These are phyloP conservation scores for Isichthys henryi DNA, from an alignment of 2,113 vertebrate species.

Conservation along the genomic window DNA sequence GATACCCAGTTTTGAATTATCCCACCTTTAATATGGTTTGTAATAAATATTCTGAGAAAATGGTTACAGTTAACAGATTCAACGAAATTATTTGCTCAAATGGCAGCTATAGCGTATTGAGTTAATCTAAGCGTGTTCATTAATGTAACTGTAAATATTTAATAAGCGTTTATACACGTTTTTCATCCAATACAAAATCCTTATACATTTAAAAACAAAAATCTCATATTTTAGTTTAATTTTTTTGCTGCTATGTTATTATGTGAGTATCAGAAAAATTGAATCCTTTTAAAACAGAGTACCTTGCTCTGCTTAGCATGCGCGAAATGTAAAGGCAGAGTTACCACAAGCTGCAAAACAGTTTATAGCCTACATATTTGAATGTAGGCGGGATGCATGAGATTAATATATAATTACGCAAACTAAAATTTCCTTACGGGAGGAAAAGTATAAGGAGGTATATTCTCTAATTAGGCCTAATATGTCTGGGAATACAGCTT, in stretches of 20 bases:
- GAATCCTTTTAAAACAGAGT: background rate
- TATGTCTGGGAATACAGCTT: background rate
- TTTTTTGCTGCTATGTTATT: background rate
- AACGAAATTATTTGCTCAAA: background rate
- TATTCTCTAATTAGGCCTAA: background rate
- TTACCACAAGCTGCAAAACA: background rate
- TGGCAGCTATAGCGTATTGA: background rate
- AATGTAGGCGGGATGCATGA: background rate
- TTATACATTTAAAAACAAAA: background rate
- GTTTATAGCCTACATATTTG: background rate
- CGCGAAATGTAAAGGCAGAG: conserved; percentile 11
- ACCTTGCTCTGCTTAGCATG: background rate
- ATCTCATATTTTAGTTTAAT: background rate
- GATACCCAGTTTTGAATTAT: background rate
- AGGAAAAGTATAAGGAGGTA: background rate
- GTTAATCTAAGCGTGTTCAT: background rate
- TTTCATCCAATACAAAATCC: background rate
- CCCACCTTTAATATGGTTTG: background rate
- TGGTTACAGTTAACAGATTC: background rate
- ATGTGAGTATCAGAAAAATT: background rate
- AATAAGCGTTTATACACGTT: background rate
- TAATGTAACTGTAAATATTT: background rate
- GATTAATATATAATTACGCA: background rate
- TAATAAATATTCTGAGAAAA: background rate
- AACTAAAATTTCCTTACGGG: background rate